A percentile compares a stretch with the other conserved stretches of the same genome.
These are phyloP conservation scores for Sussaba pulchella DNA, from an alignment of 2,888 invertebrate species.

Conservation along the genomic window DNA sequence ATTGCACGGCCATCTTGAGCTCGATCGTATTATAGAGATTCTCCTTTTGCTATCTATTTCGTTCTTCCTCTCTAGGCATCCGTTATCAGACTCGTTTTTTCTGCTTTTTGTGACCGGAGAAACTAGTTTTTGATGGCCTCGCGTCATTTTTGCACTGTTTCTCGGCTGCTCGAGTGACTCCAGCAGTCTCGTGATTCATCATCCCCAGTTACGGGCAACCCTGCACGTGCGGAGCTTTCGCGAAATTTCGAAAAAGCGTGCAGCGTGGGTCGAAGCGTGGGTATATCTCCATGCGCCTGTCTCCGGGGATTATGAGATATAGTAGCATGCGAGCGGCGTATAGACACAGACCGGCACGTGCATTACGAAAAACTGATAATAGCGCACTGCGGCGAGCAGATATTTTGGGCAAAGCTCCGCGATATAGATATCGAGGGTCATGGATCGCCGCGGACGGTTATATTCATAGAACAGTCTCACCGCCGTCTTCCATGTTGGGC, in stretches of 20 bases:
- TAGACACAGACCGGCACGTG: neutral
- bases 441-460: constrained; percentile 1
- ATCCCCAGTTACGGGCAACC: neutral
- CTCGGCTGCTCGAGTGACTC: constrained; percentile 3
- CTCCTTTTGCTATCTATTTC: constrained; percentile 14
- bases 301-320: neutral
- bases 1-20: neutral
- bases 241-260: neutral
- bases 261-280: neutral
- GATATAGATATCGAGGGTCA: constrained; percentile 23
- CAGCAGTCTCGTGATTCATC: constrained; percentile 15
- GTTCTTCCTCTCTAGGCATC: neutral
- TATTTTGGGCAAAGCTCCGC: constrained; percentile 3
- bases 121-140: constrained; percentile 32
- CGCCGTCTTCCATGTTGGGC: constrained; percentile 7
- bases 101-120: constrained; percentile 6
- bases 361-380: constrained; percentile 5
- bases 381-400: neutral
- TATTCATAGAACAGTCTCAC: constrained; percentile 19
- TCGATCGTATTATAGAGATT: neutral
- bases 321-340: neutral
- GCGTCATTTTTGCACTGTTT: constrained; percentile 12
- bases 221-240: neutral
- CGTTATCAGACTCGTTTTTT: constrained; percentile 40
- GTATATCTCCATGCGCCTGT: neutral